phyloP scores from a whole-genome alignment of 2,888 invertebrate species.

The Encarsia formosa region DNA sequence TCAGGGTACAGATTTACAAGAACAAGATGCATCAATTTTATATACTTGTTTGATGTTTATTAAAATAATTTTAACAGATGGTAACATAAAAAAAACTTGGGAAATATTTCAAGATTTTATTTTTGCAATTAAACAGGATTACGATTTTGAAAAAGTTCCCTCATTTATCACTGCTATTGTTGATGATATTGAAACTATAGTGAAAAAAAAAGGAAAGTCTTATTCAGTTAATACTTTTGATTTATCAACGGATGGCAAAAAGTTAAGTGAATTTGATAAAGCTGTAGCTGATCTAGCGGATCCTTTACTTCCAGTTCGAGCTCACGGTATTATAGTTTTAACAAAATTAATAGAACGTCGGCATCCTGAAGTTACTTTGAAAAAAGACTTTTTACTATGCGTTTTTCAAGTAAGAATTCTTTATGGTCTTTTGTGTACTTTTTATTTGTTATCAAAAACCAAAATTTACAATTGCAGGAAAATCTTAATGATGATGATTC shows the following conservation, averaged over 20 bases:
- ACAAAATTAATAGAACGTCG: conserved; percentile 66
- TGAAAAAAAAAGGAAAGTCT: conserved; percentile 40
- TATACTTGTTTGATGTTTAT: conserved; percentile 49
- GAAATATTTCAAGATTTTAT: conserved; percentile 42
- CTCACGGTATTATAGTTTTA: conserved; percentile 73
- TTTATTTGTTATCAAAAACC: background rate
- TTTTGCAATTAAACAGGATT: conserved; percentile 31
- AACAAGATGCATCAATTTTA: conserved; percentile 37
- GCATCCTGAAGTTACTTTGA: conserved; percentile 62
- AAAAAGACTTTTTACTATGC: conserved; percentile 65
- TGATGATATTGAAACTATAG: conserved; percentile 41
- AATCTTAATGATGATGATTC: conserved; percentile 75
- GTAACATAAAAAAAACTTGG: conserved; percentile 36
- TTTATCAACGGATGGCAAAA: conserved; percentile 33
- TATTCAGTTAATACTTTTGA: conserved; percentile 36
- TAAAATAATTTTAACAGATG: conserved; percentile 44
- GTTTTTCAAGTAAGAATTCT: conserved; percentile 66
- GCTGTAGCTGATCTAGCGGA: conserved; percentile 68
- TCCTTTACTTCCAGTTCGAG: conserved; percentile 71
- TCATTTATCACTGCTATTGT: conserved; percentile 35
- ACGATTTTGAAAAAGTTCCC: conserved; percentile 28
- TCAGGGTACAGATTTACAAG: conserved; percentile 19
- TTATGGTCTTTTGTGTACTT: conserved; percentile 14
- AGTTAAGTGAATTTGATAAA: conserved; percentile 55
- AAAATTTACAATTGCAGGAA: conserved; percentile 56